phyloP scores from a whole-genome alignment of 2,888 invertebrate genomes.

The Trypoxylon attenuatum region DNA sequence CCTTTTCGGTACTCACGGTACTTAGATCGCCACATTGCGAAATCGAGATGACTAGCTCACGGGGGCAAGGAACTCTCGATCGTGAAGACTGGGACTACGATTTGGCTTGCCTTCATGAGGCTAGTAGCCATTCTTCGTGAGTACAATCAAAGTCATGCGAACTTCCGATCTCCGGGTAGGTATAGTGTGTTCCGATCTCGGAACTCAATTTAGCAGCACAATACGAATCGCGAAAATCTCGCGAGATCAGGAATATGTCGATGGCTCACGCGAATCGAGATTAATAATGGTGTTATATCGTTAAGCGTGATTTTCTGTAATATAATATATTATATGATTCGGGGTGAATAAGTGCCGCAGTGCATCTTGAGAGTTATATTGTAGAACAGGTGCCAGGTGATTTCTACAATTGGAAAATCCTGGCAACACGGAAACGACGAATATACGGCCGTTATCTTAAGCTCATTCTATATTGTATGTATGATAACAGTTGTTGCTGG shows the following conservation, averaged over 20 bases:
- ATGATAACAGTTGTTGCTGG: conserved; percentile 35
- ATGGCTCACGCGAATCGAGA: conserved; percentile 9
- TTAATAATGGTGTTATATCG: conserved; percentile 40
- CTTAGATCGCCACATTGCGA: no score
- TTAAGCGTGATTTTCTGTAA: conserved; percentile 28
- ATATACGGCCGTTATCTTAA: conserved; percentile 33
- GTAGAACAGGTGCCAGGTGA: not conserved
- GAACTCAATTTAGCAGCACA: not conserved
- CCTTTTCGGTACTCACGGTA: no score
- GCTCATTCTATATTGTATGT: conserved; percentile 39
- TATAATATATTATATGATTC: conserved; percentile 26
- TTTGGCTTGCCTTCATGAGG: no score
- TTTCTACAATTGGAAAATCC: not conserved
- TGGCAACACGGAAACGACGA: not conserved
- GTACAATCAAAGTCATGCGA: no score
- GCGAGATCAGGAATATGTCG: conserved; percentile 12
- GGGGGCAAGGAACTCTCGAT: no score
- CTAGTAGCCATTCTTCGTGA: no score
- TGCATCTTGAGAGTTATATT: conserved; percentile 33
- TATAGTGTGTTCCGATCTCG: no score
- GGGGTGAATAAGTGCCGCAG: conserved; percentile 32
- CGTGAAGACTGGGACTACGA: no score
- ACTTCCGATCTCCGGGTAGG: no score
- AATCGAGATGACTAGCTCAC: no score
- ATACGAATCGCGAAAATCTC: not conserved